Percentiles rank a stretch among this genome's conserved stretches.
These are phyloP conservation scores for Drosophila nigricruria DNA, from an alignment of 2,888 invertebrate species.

Conservation along the genomic window DNA sequence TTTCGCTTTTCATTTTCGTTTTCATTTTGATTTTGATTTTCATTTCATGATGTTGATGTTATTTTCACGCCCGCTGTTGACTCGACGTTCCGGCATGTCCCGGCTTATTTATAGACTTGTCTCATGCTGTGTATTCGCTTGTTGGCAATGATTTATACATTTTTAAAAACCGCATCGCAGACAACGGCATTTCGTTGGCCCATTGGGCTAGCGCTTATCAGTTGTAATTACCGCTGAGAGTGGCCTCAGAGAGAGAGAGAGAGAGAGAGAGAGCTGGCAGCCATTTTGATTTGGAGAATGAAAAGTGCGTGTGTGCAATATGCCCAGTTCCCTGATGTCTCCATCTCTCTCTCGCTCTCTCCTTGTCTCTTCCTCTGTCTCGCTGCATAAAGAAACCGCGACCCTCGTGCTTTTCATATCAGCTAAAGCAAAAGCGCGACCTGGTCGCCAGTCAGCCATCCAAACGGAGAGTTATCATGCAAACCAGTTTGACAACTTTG, in stretches of 20 bases:
- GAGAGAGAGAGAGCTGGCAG: constrained; percentile 28
- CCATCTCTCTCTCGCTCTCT: background rate
- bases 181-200: constrained; percentile 24
- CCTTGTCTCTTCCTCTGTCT: too few relatives aligned
- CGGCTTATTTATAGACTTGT: constrained; percentile 83
- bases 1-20: constrained; percentile 41
- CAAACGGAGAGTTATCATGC: constrained; percentile 66
- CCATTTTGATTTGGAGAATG: constrained; percentile 47
- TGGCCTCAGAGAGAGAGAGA: constrained; percentile 3
- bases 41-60: constrained; percentile 49
- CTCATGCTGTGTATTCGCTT: constrained; percentile 82
- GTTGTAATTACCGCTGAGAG: constrained; percentile 43
- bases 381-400: constrained; percentile 28
- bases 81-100: constrained; percentile 26
- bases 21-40: constrained; percentile 25
- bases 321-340: constrained; percentile 42
- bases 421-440: constrained; percentile 72
- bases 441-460: constrained; percentile 61
- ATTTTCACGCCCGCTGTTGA: constrained; percentile 66
- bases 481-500: constrained; percentile 77
- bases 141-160: constrained; percentile 83
- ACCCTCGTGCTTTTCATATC: constrained; percentile 71
- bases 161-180: constrained; percentile 78
- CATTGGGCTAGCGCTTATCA: constrained; percentile 48
- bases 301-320: constrained; percentile 71